Conservation (phyloP, 1,140 invertebrate genomes). For the Orchestia grillus region DNA sequence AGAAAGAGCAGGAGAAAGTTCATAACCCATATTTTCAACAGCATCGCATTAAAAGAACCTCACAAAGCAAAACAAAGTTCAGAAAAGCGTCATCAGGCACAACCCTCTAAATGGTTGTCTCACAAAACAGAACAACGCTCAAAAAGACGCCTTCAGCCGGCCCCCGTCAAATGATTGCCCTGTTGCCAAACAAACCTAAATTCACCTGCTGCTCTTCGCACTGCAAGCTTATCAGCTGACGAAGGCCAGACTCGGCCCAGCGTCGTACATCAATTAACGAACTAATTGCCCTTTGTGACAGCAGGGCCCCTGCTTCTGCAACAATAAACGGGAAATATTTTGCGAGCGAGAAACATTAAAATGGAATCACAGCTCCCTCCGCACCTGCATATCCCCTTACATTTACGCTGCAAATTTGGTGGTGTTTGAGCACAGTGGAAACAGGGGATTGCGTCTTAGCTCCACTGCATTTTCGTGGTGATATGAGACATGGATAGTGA, state of each 20-base stretch:
- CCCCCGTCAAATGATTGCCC: neutral
- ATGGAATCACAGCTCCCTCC: neutral
- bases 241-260: neutral
- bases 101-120: too few species aligned
- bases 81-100: too few species aligned
- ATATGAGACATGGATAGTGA: too few species aligned
- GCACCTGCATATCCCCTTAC: neutral
- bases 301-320: neutral
- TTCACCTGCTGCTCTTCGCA: neutral
- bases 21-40: too few species aligned
- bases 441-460: neutral
- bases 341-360: neutral
- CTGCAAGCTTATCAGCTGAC: neutral
- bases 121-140: too few species aligned
- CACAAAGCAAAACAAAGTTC: too few species aligned
- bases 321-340: neutral
- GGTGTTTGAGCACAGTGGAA: neutral
- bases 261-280: constrained; percentile 3
- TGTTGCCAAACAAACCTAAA: neutral
- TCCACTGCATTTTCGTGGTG: too few species aligned
- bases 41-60: too few species aligned
- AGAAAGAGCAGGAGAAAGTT: too few species aligned
- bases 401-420: neutral
- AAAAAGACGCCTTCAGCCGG: neutral
- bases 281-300: constrained; percentile 15